Evolutionary conservation across 2,797 vertebrate species (phyloP), one percentile per base, ranked within the genome.

Genomic region (Cichlasoma orientale): DNA sequence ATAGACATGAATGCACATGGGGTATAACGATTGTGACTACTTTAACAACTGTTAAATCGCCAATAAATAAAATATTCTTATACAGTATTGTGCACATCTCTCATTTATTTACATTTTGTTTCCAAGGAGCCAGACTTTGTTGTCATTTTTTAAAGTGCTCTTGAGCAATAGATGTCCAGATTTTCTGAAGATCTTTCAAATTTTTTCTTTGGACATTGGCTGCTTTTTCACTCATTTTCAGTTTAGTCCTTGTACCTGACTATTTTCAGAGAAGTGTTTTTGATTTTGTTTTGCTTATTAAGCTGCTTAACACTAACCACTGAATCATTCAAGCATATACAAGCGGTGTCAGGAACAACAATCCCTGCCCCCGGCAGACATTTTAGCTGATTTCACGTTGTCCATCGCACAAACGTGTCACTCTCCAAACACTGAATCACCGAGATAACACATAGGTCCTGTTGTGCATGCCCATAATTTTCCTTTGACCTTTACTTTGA

Each of bases 111-210:
- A 63, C 16, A 61, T 41, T 61, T 61, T 23, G 4, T 1, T 41
- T 41, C n/a, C 0, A 41, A 61, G 36, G n/a, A 61, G n/a, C 36
- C 21, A 38, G n/a, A 61, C 21, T 38, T 38, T 59, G 2, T 38
- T 21, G 31, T 14, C 13, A 14, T 44, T 11, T 2, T 0, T 8
- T 5, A 38, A 61, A 61, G 7, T 11, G 33, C 33, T 33, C 33
- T 33, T 33, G 36, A 38, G 36, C 38, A 41, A 41, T 13, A 41
- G 12, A 12, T 41, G 11, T 41, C 11, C 11, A 16, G 14, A 6
- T 1, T 63, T 63, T 61, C 36, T 25, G 16, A 41, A 63, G 13
- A 2, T 41, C 23, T 61, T 61, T 38, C 12, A 38, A n/a, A 38
- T 12, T 61, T 38, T 41, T 38, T 1, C 57, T 59, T 38, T 59